Conservation (phyloP, 2,888 invertebrate genomes). For the Diachrysia chrysitis region DNA sequence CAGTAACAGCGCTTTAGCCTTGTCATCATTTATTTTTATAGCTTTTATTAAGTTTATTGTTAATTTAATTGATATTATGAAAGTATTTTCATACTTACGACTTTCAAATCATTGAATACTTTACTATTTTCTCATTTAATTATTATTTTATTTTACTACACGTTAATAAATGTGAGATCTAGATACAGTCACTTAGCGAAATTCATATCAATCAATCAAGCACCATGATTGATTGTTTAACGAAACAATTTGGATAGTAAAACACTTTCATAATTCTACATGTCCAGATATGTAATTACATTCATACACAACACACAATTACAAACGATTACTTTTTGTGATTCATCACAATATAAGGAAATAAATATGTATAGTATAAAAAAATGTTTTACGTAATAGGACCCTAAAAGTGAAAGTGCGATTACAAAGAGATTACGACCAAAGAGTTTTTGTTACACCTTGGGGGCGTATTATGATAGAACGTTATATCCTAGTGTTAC, state of each 20-base stretch:
- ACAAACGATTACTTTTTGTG: constrained; percentile 56
- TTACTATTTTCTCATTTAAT: constrained; percentile 20
- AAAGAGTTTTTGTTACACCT: constrained; percentile 38
- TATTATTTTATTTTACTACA: constrained; percentile 15
- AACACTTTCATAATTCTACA: constrained; percentile 58
- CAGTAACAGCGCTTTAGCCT: background rate
- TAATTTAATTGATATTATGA: constrained; percentile 15
- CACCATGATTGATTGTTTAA: constrained; percentile 51
- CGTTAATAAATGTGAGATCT: constrained; percentile 39
- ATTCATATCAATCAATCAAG: constrained; percentile 53
- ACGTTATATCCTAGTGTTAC: constrained; percentile 5
- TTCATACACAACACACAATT: constrained; percentile 49
- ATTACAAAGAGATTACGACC: constrained; percentile 19
- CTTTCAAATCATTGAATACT: constrained; percentile 34
- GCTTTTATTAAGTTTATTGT: constrained; percentile 6
- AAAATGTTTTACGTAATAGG: constrained; percentile 50
- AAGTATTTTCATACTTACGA: constrained; percentile 19
- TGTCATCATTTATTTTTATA: background rate
- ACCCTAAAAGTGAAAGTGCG: constrained; percentile 50
- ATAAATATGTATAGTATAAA: constrained; percentile 44
- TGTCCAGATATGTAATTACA: constrained; percentile 50
- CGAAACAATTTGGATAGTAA: constrained; percentile 49
- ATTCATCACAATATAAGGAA: constrained; percentile 56
- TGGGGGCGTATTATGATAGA: constrained; percentile 22
- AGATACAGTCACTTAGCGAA: constrained; percentile 53